Evolutionary conservation across 2,888 invertebrate species (phyloP).

Genomic region (Pecten maximus): DNA sequence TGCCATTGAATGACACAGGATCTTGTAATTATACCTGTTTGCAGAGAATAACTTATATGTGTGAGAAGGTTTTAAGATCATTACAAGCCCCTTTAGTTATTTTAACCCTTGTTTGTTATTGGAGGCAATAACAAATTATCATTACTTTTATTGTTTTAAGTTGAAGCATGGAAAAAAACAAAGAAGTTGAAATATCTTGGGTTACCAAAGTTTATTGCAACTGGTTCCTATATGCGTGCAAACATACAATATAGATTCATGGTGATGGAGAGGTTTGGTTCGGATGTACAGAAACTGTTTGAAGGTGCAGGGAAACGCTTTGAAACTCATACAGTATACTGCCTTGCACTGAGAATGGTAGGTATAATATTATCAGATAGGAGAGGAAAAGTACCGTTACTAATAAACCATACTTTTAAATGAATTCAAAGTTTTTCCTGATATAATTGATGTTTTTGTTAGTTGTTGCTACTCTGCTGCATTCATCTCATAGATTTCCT

Average conservation of each 20-base stretch:
- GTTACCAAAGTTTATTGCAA: slow-evolving; percentile 94
- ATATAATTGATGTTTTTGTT: too few species aligned
- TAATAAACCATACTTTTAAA: too few species aligned
- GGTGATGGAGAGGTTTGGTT: slow-evolving; percentile 94
- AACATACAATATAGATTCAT: slow-evolving; percentile 93
- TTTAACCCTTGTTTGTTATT: too few species aligned
- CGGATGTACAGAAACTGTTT: slow-evolving; percentile 92
- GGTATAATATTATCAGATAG: slow-evolving; percentile 65
- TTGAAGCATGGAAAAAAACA: slow-evolving; percentile 88
- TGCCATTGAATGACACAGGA: not conserved
- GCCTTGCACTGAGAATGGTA: slow-evolving; percentile 92
- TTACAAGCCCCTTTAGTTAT: too few species aligned
- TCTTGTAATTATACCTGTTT: not conserved
- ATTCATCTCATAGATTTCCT: too few species aligned
- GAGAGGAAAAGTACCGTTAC: too few species aligned
- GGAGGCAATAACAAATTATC: too few species aligned
- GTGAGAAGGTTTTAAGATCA: too few species aligned
- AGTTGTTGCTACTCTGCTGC: too few species aligned
- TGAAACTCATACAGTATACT: slow-evolving; percentile 90
- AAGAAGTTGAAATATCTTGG: slow-evolving; percentile 89
- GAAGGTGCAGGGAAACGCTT: slow-evolving; percentile 85
- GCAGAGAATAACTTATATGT: too few species aligned
- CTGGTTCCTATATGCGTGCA: slow-evolving; percentile 92
- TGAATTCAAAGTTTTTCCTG: too few species aligned
- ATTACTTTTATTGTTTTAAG: too few species aligned